These are phyloP conservation scores for Pseudorhiza aurosa DNA, from an alignment of 30 jellyfish, hydroid and myxozoan species.

Conservation along the genomic window DNA sequence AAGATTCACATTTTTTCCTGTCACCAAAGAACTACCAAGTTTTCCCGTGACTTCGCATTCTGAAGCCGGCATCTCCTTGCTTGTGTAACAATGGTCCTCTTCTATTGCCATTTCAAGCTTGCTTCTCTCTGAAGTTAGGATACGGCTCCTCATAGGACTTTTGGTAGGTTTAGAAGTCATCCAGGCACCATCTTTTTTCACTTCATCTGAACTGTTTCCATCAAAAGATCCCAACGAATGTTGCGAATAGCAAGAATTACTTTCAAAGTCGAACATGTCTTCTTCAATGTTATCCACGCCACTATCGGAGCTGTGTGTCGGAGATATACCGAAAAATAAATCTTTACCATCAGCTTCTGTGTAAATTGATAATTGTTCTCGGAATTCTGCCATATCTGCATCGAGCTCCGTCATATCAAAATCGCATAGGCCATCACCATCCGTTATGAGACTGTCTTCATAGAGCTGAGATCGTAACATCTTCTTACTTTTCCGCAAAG, in stretches of 20 bases:
- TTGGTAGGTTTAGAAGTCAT: neutral
- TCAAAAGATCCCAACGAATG: neutral
- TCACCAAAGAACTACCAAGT: too few relatives aligned
- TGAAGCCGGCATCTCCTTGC: too few relatives aligned
- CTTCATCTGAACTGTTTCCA: neutral
- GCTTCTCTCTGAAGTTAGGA: neutral
- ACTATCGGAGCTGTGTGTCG: slow-evolving; percentile 76
- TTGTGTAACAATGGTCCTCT: slow-evolving; percentile 62
- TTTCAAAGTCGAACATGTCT: slow-evolving; percentile 6
- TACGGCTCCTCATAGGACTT: neutral
- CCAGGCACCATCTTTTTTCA: neutral
- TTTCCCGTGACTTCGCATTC: too few relatives aligned
- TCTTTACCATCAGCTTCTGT: neutral
- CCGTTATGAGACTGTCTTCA: neutral
- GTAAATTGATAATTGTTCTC: neutral
- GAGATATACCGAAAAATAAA: slow-evolving; percentile 32
- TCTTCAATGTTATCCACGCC: slow-evolving; percentile 60
- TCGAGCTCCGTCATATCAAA: slow-evolving; percentile 4
- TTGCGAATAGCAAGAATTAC: neutral
- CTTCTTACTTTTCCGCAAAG: neutral
- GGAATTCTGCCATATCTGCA: slow-evolving; percentile 24
- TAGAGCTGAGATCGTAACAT: neutral
- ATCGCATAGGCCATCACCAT: neutral
- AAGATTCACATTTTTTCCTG: too few relatives aligned
- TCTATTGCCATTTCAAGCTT: slow-evolving; percentile 14